Percentiles rank a stretch among this genome's conserved stretches.
Evolutionary conservation across 2,888 invertebrate species (phyloP).

Genomic region (Lasioglossum lativentre): DNA sequence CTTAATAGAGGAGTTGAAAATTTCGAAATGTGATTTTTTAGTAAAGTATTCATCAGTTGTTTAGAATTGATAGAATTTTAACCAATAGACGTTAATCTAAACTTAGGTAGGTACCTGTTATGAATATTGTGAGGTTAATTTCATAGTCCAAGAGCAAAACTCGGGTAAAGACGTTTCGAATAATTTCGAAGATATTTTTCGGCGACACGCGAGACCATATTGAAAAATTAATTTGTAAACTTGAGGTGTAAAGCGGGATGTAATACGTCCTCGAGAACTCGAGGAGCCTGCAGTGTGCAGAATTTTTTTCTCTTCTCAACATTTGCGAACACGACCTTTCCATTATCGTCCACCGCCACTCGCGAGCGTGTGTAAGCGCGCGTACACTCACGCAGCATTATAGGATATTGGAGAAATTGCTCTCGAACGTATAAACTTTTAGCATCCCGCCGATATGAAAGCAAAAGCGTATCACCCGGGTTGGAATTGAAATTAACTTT

Average conservation of each 20-base stretch:
- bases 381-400: constrained; percentile 39
- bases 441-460: constrained; percentile 30
- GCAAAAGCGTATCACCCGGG: constrained; percentile 26
- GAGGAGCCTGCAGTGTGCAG: constrained; percentile 35
- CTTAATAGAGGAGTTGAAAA: too few relatives aligned
- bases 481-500: constrained; percentile 12
- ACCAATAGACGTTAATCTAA: background rate
- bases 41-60: too few relatives aligned
- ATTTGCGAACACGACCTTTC: constrained; percentile 64
- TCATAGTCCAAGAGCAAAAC: too few relatives aligned
- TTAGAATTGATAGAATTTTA: background rate
- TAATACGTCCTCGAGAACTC: constrained; percentile 24
- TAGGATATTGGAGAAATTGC: constrained; percentile 58
- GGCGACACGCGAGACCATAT: too few relatives aligned
- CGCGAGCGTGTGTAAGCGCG: constrained; percentile 29
- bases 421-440: constrained; percentile 56
- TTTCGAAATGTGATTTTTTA: too few relatives aligned
- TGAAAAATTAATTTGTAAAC: constrained; percentile 11
- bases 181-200: background rate
- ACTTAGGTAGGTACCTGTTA: too few relatives aligned
- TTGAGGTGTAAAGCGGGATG: constrained; percentile 35
- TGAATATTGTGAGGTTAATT: too few relatives aligned
- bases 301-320: constrained; percentile 38
- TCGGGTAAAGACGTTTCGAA: too few relatives aligned
- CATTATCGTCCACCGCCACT: constrained; percentile 53